A percentile compares a stretch with the other conserved stretches of the same genome.
Conservation (phyloP, 2,888 invertebrate genomes). For the Pristionchus maxplancki region DNA sequence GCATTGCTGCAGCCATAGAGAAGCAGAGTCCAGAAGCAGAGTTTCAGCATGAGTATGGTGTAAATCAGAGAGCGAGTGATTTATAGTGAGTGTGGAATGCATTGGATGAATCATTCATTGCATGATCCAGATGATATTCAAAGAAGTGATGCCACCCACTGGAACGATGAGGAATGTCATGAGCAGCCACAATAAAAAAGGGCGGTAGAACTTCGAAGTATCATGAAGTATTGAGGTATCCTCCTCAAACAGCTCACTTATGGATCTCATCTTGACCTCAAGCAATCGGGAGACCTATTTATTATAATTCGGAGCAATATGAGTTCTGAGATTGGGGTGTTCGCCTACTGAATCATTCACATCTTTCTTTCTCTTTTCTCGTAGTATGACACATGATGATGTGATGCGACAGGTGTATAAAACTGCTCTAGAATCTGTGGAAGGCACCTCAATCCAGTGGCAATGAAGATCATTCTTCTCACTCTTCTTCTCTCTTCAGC, state of each 20-base stretch:
- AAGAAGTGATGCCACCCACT: background rate
- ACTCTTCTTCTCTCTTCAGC: background rate
- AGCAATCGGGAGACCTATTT: too few species aligned
- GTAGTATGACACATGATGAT: background rate
- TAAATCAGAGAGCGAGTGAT: background rate
- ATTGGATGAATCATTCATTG: background rate
- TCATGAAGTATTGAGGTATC: too few species aligned
- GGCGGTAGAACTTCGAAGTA: too few species aligned
- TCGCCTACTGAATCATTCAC: background rate
- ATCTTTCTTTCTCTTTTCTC: background rate
- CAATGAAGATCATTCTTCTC: background rate
- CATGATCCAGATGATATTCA: background rate
- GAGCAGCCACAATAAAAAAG: background rate
- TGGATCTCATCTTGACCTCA: too few species aligned
- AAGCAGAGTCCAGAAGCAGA: background rate
- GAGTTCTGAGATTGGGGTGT: background rate
- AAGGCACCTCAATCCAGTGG: background rate
- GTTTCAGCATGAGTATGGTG: background rate
- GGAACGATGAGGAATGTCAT: background rate
- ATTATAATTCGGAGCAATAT: too few species aligned
- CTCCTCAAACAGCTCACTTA: too few species aligned
- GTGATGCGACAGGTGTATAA: background rate
- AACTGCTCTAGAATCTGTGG: background rate
- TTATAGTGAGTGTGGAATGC: background rate
- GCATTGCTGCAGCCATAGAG: background rate